These are phyloP conservation scores for Cassiopea andromeda DNA, from an alignment of 30 jellyfish, hydroid and myxozoan species.

Conservation along the genomic window DNA sequence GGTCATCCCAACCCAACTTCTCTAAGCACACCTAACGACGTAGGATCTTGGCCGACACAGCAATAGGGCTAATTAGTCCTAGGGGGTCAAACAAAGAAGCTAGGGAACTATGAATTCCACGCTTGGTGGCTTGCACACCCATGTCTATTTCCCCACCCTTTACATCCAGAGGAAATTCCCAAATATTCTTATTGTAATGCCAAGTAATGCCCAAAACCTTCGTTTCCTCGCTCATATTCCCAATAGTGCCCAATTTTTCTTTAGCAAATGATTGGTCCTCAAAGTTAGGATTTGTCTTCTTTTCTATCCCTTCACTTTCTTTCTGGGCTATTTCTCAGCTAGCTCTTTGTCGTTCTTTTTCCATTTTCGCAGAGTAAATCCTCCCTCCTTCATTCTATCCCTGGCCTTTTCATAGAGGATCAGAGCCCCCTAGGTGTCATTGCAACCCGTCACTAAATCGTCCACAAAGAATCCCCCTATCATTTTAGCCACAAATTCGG, in stretches of 20 bases:
- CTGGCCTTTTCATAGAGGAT: constrained; percentile 65
- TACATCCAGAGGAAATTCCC: constrained; percentile 39
- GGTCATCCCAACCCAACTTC: constrained; percentile 59
- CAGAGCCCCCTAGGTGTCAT: constrained; percentile 11
- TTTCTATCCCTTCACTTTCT: constrained; percentile 18
- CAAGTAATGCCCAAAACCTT: constrained; percentile 48
- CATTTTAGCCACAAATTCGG: constrained; percentile 33
- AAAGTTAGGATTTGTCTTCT: neutral
- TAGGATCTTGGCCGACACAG: constrained; percentile 50
- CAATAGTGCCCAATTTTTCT: constrained; percentile 36
- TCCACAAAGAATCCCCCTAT: constrained; percentile 59
- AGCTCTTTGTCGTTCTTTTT: constrained; percentile 45
- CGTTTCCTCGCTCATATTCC: neutral
- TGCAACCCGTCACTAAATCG: constrained; percentile 49
- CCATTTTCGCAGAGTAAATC: constrained; percentile 60
- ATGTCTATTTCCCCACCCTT: constrained; percentile 41
- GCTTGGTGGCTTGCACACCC: constrained; percentile 22
- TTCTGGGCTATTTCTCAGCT: constrained; percentile 37
- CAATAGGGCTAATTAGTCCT: constrained; percentile 31
- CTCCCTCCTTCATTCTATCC: constrained; percentile 57
- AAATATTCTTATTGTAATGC: constrained; percentile 35
- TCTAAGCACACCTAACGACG: constrained; percentile 37
- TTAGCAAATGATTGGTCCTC: constrained; percentile 54
- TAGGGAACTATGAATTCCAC: constrained; percentile 16
- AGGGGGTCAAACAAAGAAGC: constrained; percentile 20